These are phyloP conservation scores for Trissoscelio sp. DNA, from an alignment of 2,888 invertebrate genomes.

Conservation along the genomic window DNA sequence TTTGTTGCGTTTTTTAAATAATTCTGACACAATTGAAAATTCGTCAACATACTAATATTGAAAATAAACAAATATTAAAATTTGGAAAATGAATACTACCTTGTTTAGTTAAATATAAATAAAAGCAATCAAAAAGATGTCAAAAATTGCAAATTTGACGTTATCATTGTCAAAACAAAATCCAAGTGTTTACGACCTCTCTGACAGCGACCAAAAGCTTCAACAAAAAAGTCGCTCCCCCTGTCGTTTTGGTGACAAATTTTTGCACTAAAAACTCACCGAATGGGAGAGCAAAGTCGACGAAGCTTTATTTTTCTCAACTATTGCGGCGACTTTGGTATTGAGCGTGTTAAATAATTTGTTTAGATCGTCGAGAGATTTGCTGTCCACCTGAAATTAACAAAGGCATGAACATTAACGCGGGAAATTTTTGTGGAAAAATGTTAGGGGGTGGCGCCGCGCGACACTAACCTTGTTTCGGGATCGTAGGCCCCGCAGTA, in stretches of 20 bases:
- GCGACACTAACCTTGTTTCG: slow-evolving; percentile 53
- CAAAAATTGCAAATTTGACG: neutral
- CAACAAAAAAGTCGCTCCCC: neutral
- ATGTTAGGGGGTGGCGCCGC: neutral
- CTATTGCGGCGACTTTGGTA: slow-evolving; percentile 53
- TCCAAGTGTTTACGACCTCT: slow-evolving; percentile 4
- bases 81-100: too few relatives aligned
- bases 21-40: too few relatives aligned
- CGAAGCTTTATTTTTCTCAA: slow-evolving; percentile 45
- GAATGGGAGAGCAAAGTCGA: slow-evolving; percentile 48
- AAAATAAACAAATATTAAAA: too few relatives aligned
- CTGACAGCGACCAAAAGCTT: slow-evolving; percentile 13
- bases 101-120: neutral
- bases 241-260: neutral
- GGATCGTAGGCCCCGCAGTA: slow-evolving; percentile 58
- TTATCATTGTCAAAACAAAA: slow-evolving; percentile 14
- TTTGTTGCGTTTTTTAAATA: too few relatives aligned
- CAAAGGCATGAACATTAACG: slow-evolving; percentile 7
- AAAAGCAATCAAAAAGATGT: neutral
- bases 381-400: slow-evolving; percentile 60
- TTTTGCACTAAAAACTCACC: slow-evolving; percentile 41
- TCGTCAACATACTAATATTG: too few relatives aligned
- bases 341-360: slow-evolving; percentile 67
- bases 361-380: slow-evolving; percentile 60
- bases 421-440: neutral